phyloP scores from a whole-genome alignment of 2,797 vertebrate species.

The Podarcis siculus region DNA sequence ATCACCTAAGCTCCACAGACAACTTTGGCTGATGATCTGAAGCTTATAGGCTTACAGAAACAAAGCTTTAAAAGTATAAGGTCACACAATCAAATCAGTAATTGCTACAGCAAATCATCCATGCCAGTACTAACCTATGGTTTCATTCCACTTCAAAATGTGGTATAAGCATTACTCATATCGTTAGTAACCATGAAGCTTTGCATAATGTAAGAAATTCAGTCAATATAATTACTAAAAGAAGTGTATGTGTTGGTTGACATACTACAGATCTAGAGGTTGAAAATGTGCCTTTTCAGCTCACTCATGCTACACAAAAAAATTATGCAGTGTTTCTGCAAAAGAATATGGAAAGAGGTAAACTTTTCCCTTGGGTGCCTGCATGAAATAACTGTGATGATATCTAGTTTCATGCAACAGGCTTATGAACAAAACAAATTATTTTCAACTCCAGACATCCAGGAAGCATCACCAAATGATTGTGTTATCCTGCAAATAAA shows the following conservation, averaged over 20 bases:
- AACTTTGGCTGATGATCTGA: neutral
- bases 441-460: neutral
- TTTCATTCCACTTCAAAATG: neutral
- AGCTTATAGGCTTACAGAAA: fast-evolving
- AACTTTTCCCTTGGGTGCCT: neutral
- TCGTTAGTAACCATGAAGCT: neutral
- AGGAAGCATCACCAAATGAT: neutral
- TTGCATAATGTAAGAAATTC: neutral
- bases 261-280: neutral
- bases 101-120: slow-evolving; percentile 13
- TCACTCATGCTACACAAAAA: neutral
- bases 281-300: neutral
- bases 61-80: slow-evolving; percentile 14
- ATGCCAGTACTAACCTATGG: neutral
- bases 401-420: neutral
- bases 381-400: neutral
- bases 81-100: neutral
- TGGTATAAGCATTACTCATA: neutral
- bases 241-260: neutral
- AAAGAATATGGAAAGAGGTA: neutral
- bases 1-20: neutral
- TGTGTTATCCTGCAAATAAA: neutral
- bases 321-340: fast-evolving
- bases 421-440: neutral
- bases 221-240: neutral